phyloP scores from a whole-genome alignment of 2,888 invertebrate genomes.

The Meghimatium bilineatum region DNA sequence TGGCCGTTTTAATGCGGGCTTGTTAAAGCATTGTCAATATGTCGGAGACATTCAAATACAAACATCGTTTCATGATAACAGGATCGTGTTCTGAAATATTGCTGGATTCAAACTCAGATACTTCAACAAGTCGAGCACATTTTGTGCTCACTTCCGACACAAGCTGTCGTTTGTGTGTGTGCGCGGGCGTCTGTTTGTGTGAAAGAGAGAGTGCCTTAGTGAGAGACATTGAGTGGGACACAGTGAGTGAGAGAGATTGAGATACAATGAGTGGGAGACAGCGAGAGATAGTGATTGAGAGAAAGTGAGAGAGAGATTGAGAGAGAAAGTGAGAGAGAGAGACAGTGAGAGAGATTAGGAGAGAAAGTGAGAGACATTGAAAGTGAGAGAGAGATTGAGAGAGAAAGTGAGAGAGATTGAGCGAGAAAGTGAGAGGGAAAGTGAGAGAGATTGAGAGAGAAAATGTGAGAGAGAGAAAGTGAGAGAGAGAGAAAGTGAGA shows the following conservation, averaged over 20 bases:
- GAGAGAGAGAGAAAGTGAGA: not conserved
- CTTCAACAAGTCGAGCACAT: no score
- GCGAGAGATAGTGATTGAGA: not conserved
- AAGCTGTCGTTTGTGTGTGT: no score
- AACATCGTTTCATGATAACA: not conserved
- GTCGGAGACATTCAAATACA: not conserved
- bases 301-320: no score
- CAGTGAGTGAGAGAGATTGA: no score
- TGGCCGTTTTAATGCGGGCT: not conserved
- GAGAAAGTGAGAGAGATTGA: slow-evolving; percentile 7
- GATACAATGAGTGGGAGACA: no score
- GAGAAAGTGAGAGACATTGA: not conserved
- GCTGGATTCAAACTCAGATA: no score
- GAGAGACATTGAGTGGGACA: no score
- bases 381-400: not conserved
- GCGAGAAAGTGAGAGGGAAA: not conserved
- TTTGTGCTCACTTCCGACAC: no score
- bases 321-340: not conserved
- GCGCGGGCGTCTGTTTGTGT: no score
- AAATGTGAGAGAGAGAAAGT: not conserved
- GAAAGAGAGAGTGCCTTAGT: no score
- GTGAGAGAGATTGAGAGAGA: not conserved
- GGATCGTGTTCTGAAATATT: not conserved
- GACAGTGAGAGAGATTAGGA: no score
- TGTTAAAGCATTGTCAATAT: not conserved